These are phyloP conservation scores for Brachyistius frenatus DNA, from an alignment of 2,113 vertebrate species.

Conservation along the genomic window DNA sequence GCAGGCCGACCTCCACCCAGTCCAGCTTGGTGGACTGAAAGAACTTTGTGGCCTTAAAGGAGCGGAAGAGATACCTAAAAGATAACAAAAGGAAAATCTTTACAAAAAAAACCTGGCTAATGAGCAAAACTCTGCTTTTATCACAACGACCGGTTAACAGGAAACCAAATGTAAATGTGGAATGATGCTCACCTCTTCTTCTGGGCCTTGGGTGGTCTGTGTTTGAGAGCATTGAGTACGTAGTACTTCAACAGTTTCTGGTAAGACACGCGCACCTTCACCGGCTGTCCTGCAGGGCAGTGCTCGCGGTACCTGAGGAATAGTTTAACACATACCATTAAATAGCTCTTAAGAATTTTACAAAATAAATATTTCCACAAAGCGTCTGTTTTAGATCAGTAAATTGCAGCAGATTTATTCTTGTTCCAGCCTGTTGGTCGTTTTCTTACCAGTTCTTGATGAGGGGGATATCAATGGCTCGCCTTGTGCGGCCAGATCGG, in stretches of 20 bases:
- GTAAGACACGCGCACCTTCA: conserved; percentile 98
- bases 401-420: neutral
- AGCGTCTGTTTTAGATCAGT: neutral
- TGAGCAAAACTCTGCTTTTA: neutral
- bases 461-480: conserved; percentile 96
- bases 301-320: conserved; percentile 94
- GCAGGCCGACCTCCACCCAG: conserved; percentile 98
- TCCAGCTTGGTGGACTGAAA: conserved; percentile 99
- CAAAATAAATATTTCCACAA: neutral
- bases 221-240: conserved; percentile 98
- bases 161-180: neutral
- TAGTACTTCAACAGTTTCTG: conserved; percentile 99
- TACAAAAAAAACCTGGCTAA: neutral
- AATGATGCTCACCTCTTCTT: conserved; percentile 91
- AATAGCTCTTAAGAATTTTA: neutral
- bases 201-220: conserved; percentile 97
- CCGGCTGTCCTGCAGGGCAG: conserved; percentile 97
- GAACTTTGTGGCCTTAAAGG: conserved; percentile 99
- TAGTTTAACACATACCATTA: neutral
- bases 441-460: conserved; percentile 95
- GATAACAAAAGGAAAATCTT: conserved; percentile 3
- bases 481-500: conserved; percentile 94
- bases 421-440: neutral
- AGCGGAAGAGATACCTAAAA: conserved; percentile 96
- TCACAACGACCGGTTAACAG: neutral